These are phyloP conservation scores for Alouatta palliata DNA, from an alignment of 2,113 vertebrate species.

Conservation along the genomic window DNA sequence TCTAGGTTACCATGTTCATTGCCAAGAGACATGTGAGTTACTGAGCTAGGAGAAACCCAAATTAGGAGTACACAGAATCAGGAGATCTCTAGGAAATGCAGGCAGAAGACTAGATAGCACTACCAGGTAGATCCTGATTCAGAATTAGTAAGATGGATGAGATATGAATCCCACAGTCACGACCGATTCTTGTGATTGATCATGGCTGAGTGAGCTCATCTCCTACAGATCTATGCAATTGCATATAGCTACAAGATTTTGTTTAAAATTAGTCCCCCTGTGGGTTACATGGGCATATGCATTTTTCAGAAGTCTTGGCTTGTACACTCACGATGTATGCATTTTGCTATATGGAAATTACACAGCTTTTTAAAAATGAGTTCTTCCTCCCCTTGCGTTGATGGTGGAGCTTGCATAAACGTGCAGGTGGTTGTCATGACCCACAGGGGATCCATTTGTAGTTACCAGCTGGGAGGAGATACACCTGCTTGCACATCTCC, in stretches of 20 bases:
- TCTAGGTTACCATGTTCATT: not conserved
- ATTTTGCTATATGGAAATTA: not conserved
- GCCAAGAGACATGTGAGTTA: slow-evolving; percentile 1
- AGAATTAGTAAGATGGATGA: not conserved
- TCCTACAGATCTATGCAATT: not conserved
- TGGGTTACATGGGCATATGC: not conserved
- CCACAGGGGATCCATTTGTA: not conserved
- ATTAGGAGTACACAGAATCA: not conserved
- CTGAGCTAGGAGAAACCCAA: not conserved
- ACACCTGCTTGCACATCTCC: not conserved
- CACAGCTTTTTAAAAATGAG: not conserved
- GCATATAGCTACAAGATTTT: not conserved
- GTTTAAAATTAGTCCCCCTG: not conserved
- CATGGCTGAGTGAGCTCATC: not conserved
- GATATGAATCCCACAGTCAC: not conserved
- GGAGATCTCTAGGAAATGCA: not conserved
- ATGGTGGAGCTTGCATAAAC: not conserved
- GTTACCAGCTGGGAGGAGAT: not conserved
- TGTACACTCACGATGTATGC: not conserved
- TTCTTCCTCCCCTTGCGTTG: not conserved
- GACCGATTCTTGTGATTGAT: not conserved
- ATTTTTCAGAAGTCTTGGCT: slow-evolving; percentile 2
- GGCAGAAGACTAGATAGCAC: not conserved
- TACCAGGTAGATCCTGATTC: not conserved
- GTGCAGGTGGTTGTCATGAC: not conserved